Evolutionary conservation across 2,888 invertebrate genomes (phyloP).

Genomic region (Pseudococcus longispinus): DNA sequence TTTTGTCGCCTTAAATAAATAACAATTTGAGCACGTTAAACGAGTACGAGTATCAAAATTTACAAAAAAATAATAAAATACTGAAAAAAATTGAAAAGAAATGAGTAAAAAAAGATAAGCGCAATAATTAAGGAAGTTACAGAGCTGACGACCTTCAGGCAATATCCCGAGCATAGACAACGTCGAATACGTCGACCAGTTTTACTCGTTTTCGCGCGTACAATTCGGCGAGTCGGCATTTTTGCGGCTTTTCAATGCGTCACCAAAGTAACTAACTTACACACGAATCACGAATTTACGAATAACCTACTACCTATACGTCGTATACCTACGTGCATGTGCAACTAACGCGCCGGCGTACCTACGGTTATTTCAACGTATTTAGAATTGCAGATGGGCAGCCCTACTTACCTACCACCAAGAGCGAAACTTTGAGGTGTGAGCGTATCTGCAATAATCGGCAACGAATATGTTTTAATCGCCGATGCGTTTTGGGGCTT

Average conservation of each 20-base stretch:
- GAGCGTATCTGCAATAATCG: too few relatives aligned
- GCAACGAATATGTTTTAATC: too few relatives aligned
- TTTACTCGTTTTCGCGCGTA: constrained; percentile 51
- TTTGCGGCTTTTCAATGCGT: constrained; percentile 30
- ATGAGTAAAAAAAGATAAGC: constrained; percentile 47
- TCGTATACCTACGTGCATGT: background rate
- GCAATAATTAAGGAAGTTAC: constrained; percentile 56
- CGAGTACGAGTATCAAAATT: constrained; percentile 31
- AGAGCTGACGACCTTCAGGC: constrained; percentile 51
- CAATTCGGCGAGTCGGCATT: constrained; percentile 28
- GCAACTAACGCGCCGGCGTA: background rate
- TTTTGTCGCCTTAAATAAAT: constrained; percentile 39
- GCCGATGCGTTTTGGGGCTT: too few relatives aligned
- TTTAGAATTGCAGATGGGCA: too few relatives aligned
- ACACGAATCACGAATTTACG: background rate
- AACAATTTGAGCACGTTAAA: constrained; percentile 47
- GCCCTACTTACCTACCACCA: too few relatives aligned
- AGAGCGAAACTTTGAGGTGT: too few relatives aligned
- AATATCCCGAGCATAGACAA: constrained; percentile 51
- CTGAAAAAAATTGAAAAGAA: constrained; percentile 41
- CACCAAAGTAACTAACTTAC: background rate
- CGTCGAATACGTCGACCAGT: constrained; percentile 47
- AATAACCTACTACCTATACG: background rate
- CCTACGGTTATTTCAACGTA: background rate
- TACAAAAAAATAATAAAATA: constrained; percentile 40